Evolutionary conservation across 2,888 invertebrate genomes (phyloP), one percentile per base, ranked within the genome.

Genomic region (Nesidiocoris tenuis): DNA sequence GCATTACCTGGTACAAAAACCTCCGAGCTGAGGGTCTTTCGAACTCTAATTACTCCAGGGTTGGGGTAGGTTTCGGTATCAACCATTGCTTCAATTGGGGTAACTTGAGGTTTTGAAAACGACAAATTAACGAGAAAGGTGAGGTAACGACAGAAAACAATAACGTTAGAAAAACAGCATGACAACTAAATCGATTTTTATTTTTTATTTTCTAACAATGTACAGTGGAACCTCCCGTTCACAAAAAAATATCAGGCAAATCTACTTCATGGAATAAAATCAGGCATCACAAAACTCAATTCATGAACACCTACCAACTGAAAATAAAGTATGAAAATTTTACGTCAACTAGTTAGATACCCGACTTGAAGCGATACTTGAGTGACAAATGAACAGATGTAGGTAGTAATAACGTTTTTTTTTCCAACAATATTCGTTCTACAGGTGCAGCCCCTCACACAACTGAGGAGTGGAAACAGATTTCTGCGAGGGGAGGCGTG

Each of bases 131-230:
- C 18, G 61, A 19, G 2, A 23, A n/a, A 12, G n/a, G n/a, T n/a
- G n/a, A 39, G 9, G 22, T 22, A 22, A 21, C 22, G 55, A 67
- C 54, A 54, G 16, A 67, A 66, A 67, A 55, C 55, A 12, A 56
- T 9, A 67, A 67, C 67, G 24, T 75, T 75, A 76, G 5, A 74
- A 71, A 65, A 65, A 59, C 64, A 66, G 61, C 68, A 74, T 67
- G 64, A 74, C 65, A 77, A 76, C 76, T 76, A 74, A 76, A 77
- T 61, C 59, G 63, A 63, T 74, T 77, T 77, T 75, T 23, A 74
- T 79, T 79, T 16, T 65, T 78, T 76, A 77, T 78, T 66, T 78
- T 80, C 80, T 80, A 80, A 79, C 78, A 76, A 79, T 80, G 79
- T 80, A 80, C 80, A 80, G 76, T 79, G 79, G 79, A 80, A 79